A percentile compares a stretch with the other conserved stretches of the same genome.
These are phyloP conservation scores for Epizoanthus illoricatus DNA, from an alignment of 92 coral and sea anemone genomes.

Conservation along the genomic window DNA sequence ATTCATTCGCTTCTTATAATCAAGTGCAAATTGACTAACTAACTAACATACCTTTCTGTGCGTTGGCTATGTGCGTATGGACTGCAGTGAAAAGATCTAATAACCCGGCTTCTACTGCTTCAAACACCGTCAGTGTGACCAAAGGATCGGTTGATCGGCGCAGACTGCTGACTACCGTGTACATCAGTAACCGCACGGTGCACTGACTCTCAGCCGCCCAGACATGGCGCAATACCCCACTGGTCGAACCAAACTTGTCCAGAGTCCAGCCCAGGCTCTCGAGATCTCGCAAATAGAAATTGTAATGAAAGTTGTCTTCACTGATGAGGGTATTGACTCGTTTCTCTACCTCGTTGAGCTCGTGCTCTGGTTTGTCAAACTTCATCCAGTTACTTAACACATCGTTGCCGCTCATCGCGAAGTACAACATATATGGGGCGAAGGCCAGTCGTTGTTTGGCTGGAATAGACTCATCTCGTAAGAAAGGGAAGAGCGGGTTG, in stretches of 20 bases:
- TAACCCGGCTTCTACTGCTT: slow-evolving; percentile 20
- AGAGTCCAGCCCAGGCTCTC: slow-evolving; percentile 20
- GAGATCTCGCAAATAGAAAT: slow-evolving; percentile 31
- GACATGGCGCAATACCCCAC: slow-evolving; percentile 32
- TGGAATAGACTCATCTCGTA: slow-evolving; percentile 22
- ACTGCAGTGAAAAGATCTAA: slow-evolving; percentile 19
- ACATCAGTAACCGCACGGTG: slow-evolving; percentile 21
- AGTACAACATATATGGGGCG: slow-evolving; percentile 27
- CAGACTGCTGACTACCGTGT: slow-evolving; percentile 18
- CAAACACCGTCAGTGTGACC: slow-evolving; percentile 7
- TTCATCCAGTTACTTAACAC: slow-evolving; percentile 36
- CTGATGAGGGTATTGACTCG: slow-evolving; percentile 26
- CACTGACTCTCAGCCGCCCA: slow-evolving; percentile 30
- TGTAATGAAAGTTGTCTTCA: slow-evolving; percentile 36
- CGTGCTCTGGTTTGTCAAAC: slow-evolving; percentile 30
- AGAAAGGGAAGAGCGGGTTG: slow-evolving; percentile 21
- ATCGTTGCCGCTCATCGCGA: slow-evolving; percentile 9
- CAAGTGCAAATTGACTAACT: too few species aligned
- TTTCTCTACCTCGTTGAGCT: slow-evolving; percentile 26
- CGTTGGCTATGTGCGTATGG: slow-evolving; percentile 27
- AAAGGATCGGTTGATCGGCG: slow-evolving; percentile 33
- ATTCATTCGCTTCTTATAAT: too few species aligned
- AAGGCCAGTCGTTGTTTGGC: slow-evolving; percentile 13
- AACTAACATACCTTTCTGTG: background rate
- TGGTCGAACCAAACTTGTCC: slow-evolving; percentile 27